phyloP scores from a whole-genome alignment of 2,888 invertebrate species.

The Scaptomyza cyrtandrae region DNA sequence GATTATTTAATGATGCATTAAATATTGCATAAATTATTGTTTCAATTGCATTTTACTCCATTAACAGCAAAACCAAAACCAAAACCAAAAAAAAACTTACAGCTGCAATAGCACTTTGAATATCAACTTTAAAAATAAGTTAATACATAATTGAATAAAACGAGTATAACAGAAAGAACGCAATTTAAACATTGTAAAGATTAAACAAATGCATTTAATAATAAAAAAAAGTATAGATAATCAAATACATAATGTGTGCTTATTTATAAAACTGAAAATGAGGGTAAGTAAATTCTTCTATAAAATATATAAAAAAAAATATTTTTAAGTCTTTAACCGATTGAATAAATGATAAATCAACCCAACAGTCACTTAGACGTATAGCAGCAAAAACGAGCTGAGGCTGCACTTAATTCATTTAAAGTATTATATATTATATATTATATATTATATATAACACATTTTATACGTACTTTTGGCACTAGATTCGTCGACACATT shows the following conservation, averaged over 20 bases:
- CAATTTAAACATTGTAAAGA: constrained; percentile 48
- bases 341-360: not conserved
- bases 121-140: constrained; percentile 69
- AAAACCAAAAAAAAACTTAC: not conserved
- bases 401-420: not conserved
- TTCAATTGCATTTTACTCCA: constrained; percentile 61
- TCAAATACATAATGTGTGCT: constrained; percentile 10
- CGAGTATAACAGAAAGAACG: constrained; percentile 17
- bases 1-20: constrained; percentile 74
- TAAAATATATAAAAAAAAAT: too few relatives aligned
- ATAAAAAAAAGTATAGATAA: constrained; percentile 43
- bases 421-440: not conserved
- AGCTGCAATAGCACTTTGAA: constrained; percentile 45
- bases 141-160: constrained; percentile 22
- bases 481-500: constrained; percentile 38
- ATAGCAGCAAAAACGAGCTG: not conserved
- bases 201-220: constrained; percentile 41
- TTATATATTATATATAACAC: not conserved
- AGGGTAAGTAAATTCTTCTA: constrained; percentile 14
- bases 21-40: constrained; percentile 68
- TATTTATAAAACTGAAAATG: not conserved
- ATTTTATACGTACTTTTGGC: not conserved
- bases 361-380: not conserved
- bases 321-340: too few relatives aligned
- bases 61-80: constrained; percentile 13